Conservation (phyloP, 2,888 invertebrate species). For the Andrena hattorfiana region DNA sequence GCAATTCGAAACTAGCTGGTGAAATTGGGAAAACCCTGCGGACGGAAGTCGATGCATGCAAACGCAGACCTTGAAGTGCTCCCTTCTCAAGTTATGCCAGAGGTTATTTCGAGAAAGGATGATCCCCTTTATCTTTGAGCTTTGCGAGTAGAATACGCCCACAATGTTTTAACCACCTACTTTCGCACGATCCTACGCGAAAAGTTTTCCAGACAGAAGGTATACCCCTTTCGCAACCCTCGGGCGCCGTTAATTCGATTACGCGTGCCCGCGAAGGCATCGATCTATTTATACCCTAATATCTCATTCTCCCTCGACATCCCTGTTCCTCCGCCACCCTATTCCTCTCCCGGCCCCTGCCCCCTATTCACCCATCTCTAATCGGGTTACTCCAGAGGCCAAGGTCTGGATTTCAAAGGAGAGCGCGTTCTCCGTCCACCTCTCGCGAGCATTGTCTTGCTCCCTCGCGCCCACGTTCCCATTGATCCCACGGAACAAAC, state of each 20-base stretch:
- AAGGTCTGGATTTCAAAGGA: conserved; percentile 63
- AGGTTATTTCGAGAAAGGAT: too few species aligned
- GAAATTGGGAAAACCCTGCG: background rate
- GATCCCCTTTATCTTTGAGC: too few species aligned
- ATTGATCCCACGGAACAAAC: conserved; percentile 57
- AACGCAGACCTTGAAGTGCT: too few species aligned
- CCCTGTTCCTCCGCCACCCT: conserved; percentile 21
- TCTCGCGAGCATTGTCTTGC: conserved; percentile 16
- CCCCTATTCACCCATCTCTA: conserved; percentile 49
- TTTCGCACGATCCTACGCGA: too few species aligned
- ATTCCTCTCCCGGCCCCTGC: conserved; percentile 1
- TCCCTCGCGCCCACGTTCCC: conserved; percentile 10
- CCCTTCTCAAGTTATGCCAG: too few species aligned
- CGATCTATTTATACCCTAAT: conserved; percentile 14
- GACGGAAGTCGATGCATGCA: too few species aligned
- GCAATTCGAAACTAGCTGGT: background rate
- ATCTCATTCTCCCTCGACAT: background rate
- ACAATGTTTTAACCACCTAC: too few species aligned
- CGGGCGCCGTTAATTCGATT: conserved; percentile 18
- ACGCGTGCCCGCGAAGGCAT: background rate
- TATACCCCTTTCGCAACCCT: background rate
- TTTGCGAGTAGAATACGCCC: too few species aligned
- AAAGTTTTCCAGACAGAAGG: too few species aligned
- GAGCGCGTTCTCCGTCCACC: conserved; percentile 23
- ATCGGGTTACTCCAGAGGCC: conserved; percentile 59